phyloP scores from a whole-genome alignment of 2,888 invertebrate genomes.

The Cataglyphis albicans region DNA sequence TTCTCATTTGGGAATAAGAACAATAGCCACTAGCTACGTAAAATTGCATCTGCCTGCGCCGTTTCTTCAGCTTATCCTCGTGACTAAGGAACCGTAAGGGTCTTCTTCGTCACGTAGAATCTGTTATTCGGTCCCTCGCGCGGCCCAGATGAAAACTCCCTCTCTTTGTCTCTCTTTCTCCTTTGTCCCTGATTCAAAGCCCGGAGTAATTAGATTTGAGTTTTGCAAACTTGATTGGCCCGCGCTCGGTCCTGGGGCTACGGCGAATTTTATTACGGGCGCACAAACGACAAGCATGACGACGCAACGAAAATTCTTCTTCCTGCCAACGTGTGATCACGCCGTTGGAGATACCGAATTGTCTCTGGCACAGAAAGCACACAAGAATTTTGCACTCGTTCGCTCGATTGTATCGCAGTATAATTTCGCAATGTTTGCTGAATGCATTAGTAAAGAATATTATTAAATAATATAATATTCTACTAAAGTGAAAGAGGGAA shows the following conservation, averaged over 20 bases:
- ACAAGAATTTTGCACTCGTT: conserved; percentile 1
- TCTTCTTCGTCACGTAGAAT: conserved; percentile 55
- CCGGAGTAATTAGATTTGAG: conserved; percentile 75
- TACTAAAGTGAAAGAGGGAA: background rate
- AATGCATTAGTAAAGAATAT: background rate
- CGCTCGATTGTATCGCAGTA: background rate
- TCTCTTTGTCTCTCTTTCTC: conserved; percentile 30
- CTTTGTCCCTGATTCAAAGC: conserved; percentile 72
- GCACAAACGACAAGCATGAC: conserved; percentile 65
- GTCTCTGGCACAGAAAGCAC: background rate
- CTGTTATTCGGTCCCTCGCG: conserved; percentile 51
- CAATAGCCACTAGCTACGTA: background rate
- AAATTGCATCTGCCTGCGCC: conserved; percentile 25
- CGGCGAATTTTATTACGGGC: conserved; percentile 73
- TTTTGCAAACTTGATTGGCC: conserved; percentile 75
- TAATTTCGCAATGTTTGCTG: background rate
- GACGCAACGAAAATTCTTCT: conserved; percentile 65
- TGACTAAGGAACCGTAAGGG: conserved; percentile 21
- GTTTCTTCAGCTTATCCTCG: conserved; percentile 17
- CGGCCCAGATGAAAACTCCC: conserved; percentile 60
- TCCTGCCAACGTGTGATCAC: conserved; percentile 31
- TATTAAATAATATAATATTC: background rate
- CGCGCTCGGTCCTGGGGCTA: conserved; percentile 60
- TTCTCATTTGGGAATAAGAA: conserved; percentile 12
- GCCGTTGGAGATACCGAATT: conserved; percentile 36